Evolutionary conservation across 2,113 vertebrate genomes (phyloP).

Genomic region (Tenebrosternarchus preto): DNA sequence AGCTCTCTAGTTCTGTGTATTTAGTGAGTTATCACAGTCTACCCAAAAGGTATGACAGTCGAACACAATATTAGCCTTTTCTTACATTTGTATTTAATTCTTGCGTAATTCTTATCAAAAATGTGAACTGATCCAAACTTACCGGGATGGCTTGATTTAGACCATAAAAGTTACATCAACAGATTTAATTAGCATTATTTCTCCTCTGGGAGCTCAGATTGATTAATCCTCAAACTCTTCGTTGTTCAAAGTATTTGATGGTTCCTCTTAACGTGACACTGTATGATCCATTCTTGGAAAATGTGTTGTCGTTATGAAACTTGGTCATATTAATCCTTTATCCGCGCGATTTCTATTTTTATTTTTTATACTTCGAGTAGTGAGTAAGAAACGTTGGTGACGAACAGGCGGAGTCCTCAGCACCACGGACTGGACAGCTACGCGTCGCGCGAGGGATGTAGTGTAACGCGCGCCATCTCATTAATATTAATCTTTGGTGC

Average conservation of each 20-base stretch:
- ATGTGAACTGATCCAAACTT: constrained; percentile 13
- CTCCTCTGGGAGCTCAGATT: neutral
- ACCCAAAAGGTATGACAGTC: neutral
- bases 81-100: neutral
- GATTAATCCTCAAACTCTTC: neutral
- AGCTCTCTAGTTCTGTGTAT: too few relatives aligned
- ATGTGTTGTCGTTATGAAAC: neutral
- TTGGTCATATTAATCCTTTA: neutral
- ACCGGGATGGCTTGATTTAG: neutral
- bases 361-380: neutral
- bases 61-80: neutral
- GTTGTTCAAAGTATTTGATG: neutral
- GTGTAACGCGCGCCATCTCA: constrained; percentile 51
- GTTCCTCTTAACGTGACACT: constrained; percentile 25
- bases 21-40: neutral
- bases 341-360: neutral
- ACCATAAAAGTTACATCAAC: neutral
- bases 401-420: too few relatives aligned
- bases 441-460: too few relatives aligned
- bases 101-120: neutral
- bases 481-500: constrained; percentile 32
- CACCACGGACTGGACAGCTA: too few relatives aligned
- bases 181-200: neutral
- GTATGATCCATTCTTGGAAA: constrained; percentile 36
- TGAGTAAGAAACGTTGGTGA: too few relatives aligned